Evolutionary conservation across 2,113 vertebrate species (phyloP).

Genomic region (Onychorhynchus coronatus): DNA sequence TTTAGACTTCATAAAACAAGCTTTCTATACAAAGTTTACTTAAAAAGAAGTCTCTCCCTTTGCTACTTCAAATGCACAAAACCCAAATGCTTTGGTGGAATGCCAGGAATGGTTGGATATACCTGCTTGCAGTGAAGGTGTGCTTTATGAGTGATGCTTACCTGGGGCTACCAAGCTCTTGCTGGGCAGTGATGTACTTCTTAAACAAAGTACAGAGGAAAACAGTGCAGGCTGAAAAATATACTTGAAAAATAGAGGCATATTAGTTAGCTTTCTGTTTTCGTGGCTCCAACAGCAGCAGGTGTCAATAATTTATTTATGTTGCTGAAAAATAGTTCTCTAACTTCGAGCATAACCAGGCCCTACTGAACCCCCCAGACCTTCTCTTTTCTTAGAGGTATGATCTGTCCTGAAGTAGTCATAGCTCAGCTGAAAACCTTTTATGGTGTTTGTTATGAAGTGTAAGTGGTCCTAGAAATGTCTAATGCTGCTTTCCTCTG

Average conservation of each 20-base stretch:
- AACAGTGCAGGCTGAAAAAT: neutral
- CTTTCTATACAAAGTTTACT: neutral
- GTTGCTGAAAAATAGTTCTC: neutral
- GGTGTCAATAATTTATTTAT: neutral
- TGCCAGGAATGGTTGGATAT: neutral
- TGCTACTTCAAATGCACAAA: neutral
- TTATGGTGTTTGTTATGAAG: neutral
- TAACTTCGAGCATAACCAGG: neutral
- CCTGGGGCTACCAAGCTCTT: neutral
- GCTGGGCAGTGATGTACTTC: neutral
- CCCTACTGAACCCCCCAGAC: neutral
- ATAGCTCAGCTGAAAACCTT: neutral
- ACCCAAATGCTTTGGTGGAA: neutral
- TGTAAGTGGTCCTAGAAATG: neutral
- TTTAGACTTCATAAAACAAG: neutral
- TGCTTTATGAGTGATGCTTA: neutral
- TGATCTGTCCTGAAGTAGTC: neutral
- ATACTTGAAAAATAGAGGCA: neutral
- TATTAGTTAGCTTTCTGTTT: neutral
- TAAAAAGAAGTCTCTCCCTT: neutral
- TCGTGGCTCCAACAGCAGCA: accelerated
- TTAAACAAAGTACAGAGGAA: neutral
- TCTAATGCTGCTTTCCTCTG: neutral
- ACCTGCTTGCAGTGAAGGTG: accelerated
- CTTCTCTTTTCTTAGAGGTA: neutral